Base-by-base conservation (phyloP, 2,113 vertebrate species). In the Prinia subflava region DNA sequence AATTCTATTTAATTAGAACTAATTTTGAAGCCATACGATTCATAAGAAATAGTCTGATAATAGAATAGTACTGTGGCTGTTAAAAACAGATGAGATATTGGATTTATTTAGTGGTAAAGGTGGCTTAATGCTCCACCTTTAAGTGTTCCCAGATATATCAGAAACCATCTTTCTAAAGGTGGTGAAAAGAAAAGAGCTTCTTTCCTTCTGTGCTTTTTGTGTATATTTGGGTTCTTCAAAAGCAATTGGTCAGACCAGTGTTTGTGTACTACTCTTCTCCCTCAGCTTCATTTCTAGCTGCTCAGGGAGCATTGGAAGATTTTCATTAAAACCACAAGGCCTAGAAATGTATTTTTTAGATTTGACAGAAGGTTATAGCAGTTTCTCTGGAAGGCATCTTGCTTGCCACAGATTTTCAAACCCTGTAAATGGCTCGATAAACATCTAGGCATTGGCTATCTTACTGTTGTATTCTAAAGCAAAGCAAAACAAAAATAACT, bases 341-440 rank as follows among this genome's bases (percentile, higher is more conserved):
- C 35, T 78, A 64, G 60, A 89, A 88, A 68, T 23, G 2, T 81
- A 30, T 80, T 78, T 86, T 74, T 88, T 55, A 52, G 14, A 63
- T 92, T 96, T 93, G 82, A 55, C 60, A 95, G 60, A 86, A 86
- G 28, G 59, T 83, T 49, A 63, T 59, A 77, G 55, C 63, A 56
- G 42, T 91, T 93, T 68, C 44, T 96, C 28, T 50, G 56, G 76
- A 96, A 92, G 96, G 67, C 53, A 75, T 87, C 60, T 37, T 93
- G 79, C 86, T 89, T 94, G 41, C 76, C 93, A 83, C 83, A 89
- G 79, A 71, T 96, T 96, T 96, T 92, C 47, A 90, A 87, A 53
- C 49, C 52, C 52, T 90, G 7, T 95, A 42, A 88, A 64, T 78
- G 71, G 35, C 71, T 89, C 67, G 22, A 83, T 92, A 93, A 93